Base-by-base conservation (phyloP, 2,797 vertebrate genomes). In the Malurus splendens region DNA sequence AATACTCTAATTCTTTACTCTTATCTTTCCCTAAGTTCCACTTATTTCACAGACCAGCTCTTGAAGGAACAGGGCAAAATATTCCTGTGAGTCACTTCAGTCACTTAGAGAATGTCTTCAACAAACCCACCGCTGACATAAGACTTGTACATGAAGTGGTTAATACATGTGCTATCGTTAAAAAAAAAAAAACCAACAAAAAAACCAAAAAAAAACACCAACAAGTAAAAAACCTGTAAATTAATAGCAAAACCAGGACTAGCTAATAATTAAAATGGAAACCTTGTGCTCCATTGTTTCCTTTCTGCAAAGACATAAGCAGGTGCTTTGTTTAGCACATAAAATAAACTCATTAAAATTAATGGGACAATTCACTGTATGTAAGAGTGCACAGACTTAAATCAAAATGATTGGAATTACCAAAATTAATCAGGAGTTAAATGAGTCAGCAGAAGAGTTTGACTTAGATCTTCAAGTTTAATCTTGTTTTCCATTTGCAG, bases 271-370 rank as follows among this genome's bases (percentile, higher is more conserved):
- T 79, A 71, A 89, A 92, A 28, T 22, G 59, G 32, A 81, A 94
- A 86, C 14, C 8, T 71, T 67, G 44, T 10, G 27, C n/a, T 87
- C n/a, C 62, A 78, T 70, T 10, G 52, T 87, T 51, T 81, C 25
- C 3, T 52, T 65, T 39, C 30, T 38, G 68, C 39, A 87, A 85
- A 62, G 54, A 32, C 8, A 38, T 44, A 57, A 3, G 2, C 64
- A 77, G 30, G 42, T 84, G 27, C 18, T 85, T 86, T 72, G 45
- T 38, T 90, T 75, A 78, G 57, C 52, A 71, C 16, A 24, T 55
- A 59, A 77, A 93, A 85, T 14, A 67, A 50, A 54, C 47, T 90
- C 47, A 82, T 91, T 86, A 85, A 93, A 95, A 89, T 86, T 86
- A 93, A 86, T 62, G 45, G 36, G 2, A 82, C 14, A 84, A 74